Evolutionary conservation across 2,888 invertebrate genomes (phyloP).

Genomic region (Hipparchia sbordonii): DNA sequence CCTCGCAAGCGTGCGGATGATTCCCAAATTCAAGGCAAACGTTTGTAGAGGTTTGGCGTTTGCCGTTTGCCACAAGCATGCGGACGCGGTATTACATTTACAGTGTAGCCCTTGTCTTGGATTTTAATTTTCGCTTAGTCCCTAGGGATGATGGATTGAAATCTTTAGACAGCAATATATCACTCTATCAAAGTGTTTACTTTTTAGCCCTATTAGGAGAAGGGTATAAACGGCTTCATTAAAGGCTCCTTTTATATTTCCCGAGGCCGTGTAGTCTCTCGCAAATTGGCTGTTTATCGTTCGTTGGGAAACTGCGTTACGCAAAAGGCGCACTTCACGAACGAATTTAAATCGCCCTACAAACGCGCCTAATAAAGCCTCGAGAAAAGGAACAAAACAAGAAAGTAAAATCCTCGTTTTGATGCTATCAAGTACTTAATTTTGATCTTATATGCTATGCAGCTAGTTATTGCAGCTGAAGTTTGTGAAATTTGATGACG

Average conservation of each 20-base stretch:
- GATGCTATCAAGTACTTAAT: conserved; percentile 35
- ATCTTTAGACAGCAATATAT: conserved; percentile 51
- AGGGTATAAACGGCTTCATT: conserved; percentile 67
- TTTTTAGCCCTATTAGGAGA: conserved; percentile 48
- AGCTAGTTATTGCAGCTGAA: too few relatives aligned
- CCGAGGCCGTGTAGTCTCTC: conserved; percentile 55
- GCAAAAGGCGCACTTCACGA: conserved; percentile 59
- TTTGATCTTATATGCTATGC: not conserved
- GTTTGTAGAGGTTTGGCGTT: too few relatives aligned
- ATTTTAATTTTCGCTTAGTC: conserved; percentile 49
- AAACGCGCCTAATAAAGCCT: conserved; percentile 56
- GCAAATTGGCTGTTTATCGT: conserved; percentile 71
- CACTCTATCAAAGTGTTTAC: conserved; percentile 54
- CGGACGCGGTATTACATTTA: too few relatives aligned
- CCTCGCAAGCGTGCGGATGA: too few relatives aligned
- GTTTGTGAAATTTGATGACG: too few relatives aligned
- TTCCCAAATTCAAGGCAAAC: too few relatives aligned
- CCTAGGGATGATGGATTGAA: conserved; percentile 49
- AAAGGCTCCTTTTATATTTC: conserved; percentile 60
- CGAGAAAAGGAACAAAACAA: conserved; percentile 55
- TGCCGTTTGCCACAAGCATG: too few relatives aligned
- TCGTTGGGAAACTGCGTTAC: conserved; percentile 55
- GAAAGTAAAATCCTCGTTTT: conserved; percentile 62
- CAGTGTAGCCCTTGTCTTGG: conserved; percentile 44
- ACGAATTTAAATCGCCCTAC: conserved; percentile 64